Base-by-base conservation (phyloP, 2,113 vertebrate species). In the Saccopteryx bilineata region DNA sequence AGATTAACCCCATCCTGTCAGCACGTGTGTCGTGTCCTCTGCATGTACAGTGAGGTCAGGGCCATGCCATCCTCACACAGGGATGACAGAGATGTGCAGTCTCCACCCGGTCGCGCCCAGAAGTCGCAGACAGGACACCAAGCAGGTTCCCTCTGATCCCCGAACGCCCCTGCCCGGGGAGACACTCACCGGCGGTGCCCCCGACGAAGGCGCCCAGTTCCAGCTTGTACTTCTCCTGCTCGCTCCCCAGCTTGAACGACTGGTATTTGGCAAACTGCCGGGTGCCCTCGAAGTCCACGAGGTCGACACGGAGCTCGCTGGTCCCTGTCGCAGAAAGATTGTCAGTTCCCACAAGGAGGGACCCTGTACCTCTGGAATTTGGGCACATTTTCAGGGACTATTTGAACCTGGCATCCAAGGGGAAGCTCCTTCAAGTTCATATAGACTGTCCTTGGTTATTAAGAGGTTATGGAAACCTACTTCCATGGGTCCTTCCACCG, bases 241-340 rank as follows among this genome's bases (percentile, higher is more conserved):
- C 96, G 0, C 24, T 18, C 0, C 23, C 92, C 24, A 96, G 9
- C 28, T 4, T 5, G 94, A 97, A 96, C 0, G 94, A 92, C 56
- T 7, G 1, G 69, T 84, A 66, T 33, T 93, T 94, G 83, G 97
- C 97, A 56, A 92, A 97, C 0, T 46, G 21, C 2, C 2, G 9
- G 10, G 88, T 94, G 46, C 83, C 95, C 1, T 95, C 58, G 8
- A 96, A 98, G 82, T 97, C 97, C 83, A 65, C 2, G 5, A 74
- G 90, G 68, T 74, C 90, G 0, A 75, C 46, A 1, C 24, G 31
- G 56, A 92, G 87, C 56, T 97, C 86, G 0, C 46, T 91, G 14
- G 65, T 93, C 4, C 91, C 96, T 98, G 93, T 14, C 0, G 82
- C 28, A 24, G n/a, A 5, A 58, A 19, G 17, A 5, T 13, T 0